Conservation (phyloP, 2,797 vertebrate genomes). For the Lacerta bilineata region DNA sequence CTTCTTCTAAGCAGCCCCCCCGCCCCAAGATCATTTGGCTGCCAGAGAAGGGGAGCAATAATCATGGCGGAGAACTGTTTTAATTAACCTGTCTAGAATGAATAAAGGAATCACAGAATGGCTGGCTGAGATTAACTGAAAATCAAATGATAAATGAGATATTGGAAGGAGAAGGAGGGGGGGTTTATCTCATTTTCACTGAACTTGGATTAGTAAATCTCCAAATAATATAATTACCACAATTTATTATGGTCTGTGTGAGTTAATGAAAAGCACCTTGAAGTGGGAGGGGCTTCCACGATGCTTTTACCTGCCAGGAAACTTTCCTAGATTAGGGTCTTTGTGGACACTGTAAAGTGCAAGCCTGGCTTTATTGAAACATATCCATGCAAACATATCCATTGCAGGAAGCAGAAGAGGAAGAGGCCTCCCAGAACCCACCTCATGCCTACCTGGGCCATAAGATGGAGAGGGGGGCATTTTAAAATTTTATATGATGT, state of each 20-base stretch:
- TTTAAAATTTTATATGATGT: too few species aligned
- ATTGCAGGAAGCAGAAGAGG: too few species aligned
- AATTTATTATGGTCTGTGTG: conserved; percentile 51
- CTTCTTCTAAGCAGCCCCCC: neutral
- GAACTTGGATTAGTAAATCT: conserved; percentile 52
- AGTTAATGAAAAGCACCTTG: conserved; percentile 11
- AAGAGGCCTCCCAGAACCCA: too few species aligned
- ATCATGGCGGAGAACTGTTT: conserved; percentile 57
- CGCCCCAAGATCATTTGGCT: neutral
- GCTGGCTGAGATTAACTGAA: conserved; percentile 68
- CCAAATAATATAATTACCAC: conserved; percentile 58
- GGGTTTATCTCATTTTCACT: conserved; percentile 58
- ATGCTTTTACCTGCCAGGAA: neutral
- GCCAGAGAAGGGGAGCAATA: conserved; percentile 31
- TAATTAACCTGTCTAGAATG: conserved; percentile 71
- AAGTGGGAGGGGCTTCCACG: neutral
- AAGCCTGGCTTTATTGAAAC: too few species aligned
- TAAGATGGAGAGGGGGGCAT: too few species aligned
- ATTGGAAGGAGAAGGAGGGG: conserved; percentile 8
- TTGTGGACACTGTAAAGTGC: neutral
- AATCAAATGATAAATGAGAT: conserved; percentile 68
- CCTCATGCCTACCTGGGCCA: too few species aligned
- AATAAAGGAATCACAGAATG: conserved; percentile 56
- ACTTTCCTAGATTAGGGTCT: neutral
- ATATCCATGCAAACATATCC: too few species aligned